Evolutionary conservation across 2,113 vertebrate genomes (phyloP), one percentile per base, ranked within the genome.

Genomic region (Psettodes erumei): DNA sequence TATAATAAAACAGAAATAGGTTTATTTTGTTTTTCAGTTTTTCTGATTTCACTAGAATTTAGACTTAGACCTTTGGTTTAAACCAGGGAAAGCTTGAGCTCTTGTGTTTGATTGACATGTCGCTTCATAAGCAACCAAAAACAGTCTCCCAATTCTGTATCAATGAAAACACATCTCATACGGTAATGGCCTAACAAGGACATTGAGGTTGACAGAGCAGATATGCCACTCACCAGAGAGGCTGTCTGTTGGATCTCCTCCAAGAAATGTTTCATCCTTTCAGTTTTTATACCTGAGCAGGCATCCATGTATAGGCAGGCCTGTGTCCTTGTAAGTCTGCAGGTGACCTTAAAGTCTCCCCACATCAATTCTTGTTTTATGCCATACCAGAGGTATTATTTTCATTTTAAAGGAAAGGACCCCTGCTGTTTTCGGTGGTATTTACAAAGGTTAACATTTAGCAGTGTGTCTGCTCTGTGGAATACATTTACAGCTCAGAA

Each of bases 391-490:
- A 27, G n/a, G 13, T 32, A 25, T 18, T 38, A 6, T n/a, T 11
- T 25, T 43, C 13, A 30, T 16, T 54, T 28, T 2, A 37, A 61
- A 67, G 18, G 10, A 8, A 8, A 54, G 10, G 10, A 42, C 8
- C 21, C 5, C 15, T 25, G 48, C 71, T 60, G 28, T 16, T 50
- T n/a, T 23, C 43, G 18, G 27, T 18, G 8, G 60, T 66, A 28
- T 70, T 60, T 63, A 40, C 40, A 64, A 68, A 68, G 51, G 32
- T 77, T 37, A 47, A 47, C 25, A 61, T 70, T 55, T 62, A 59
- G 38, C 28, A 23, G 16, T 60, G 40, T 38, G 63, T 40, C 32
- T 62, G 21, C 18, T 7, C 12, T 12, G 30, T 63, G 32, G 25
- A 75, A 66, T 56, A 40, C 37, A 40, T 64, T 71, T 75, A 62